Evolutionary conservation across 2,113 vertebrate genomes (phyloP).

Genomic region (Menura novaehollandiae): DNA sequence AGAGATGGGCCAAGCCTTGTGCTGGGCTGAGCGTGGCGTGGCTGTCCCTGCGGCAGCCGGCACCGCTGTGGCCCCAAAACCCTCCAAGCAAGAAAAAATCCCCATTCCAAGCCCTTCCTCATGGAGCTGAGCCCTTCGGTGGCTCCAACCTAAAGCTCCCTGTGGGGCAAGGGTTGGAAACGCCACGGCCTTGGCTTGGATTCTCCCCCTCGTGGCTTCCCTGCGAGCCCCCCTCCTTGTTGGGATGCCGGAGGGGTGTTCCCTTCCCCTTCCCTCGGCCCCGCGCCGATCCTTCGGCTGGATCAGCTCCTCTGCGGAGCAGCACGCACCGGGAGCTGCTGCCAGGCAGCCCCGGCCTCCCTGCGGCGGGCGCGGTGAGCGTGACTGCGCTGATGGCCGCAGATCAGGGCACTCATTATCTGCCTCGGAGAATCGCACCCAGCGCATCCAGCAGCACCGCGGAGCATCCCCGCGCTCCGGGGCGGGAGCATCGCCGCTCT

Average conservation of each 20-base stretch:
- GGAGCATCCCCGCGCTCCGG: rapidly evolving
- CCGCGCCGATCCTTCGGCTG: neutral
- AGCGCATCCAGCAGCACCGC: neutral
- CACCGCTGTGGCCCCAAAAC: rapidly evolving
- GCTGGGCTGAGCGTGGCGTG: neutral
- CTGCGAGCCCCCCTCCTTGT: rapidly evolving
- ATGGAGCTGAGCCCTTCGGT: rapidly evolving
- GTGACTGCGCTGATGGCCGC: neutral
- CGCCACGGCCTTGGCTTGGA: rapidly evolving
- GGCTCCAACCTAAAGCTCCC: rapidly evolving
- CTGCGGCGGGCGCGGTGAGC: neutral
- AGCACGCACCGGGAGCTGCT: neutral
- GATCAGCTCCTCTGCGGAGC: neutral
- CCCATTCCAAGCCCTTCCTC: rapidly evolving
- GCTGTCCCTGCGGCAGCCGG: neutral
- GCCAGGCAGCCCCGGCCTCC: neutral
- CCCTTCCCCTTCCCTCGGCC: no score
- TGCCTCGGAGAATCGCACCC: neutral
- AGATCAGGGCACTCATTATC: neutral
- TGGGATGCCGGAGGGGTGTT: neutral
- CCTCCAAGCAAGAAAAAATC: rapidly evolving
- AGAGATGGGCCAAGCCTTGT: neutral
- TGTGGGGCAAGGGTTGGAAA: neutral
- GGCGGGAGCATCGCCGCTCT: neutral
- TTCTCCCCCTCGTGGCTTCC: rapidly evolving